phyloP scores from a whole-genome alignment of 2,888 invertebrate species.

The Anticlea derivata region DNA sequence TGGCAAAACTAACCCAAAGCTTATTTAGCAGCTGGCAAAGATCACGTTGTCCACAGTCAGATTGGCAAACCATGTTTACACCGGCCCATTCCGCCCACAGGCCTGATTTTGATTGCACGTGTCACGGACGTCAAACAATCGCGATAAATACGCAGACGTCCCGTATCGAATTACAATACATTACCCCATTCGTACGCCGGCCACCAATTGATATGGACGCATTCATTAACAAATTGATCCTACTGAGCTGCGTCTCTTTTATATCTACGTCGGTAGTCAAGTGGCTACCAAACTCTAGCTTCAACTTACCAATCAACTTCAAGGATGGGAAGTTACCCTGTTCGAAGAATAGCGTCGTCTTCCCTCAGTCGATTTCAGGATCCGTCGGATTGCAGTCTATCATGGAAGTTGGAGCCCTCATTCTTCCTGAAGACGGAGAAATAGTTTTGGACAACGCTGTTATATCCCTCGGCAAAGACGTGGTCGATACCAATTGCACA shows the following conservation, averaged over 20 bases:
- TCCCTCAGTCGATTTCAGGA: slow-evolving; percentile 57
- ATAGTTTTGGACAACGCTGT: slow-evolving; percentile 58
- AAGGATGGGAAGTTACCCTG: slow-evolving; percentile 65
- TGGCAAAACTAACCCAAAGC: neutral
- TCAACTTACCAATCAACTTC: slow-evolving; percentile 64
- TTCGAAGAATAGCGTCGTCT: slow-evolving; percentile 67
- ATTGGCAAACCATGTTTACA: slow-evolving; percentile 30
- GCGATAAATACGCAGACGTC: slow-evolving; percentile 59
- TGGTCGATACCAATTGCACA: slow-evolving; percentile 52
- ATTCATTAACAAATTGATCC: slow-evolving; percentile 34
- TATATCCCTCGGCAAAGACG: slow-evolving; percentile 53
- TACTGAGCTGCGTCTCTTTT: slow-evolving; percentile 40
- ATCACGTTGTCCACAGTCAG: slow-evolving; percentile 15
- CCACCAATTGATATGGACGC: slow-evolving; percentile 34
- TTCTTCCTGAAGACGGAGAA: slow-evolving; percentile 70
- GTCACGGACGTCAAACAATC: slow-evolving; percentile 50
- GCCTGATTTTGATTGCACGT: slow-evolving; percentile 49
- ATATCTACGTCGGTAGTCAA: slow-evolving; percentile 56
- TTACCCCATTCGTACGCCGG: slow-evolving; percentile 38
- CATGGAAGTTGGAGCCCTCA: slow-evolving; percentile 53
- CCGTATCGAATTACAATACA: slow-evolving; percentile 64
- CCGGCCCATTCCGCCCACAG: slow-evolving; percentile 36
- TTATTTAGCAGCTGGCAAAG: slow-evolving; percentile 19
- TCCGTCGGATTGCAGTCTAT: slow-evolving; percentile 53
- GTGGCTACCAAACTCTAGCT: slow-evolving; percentile 67